phyloP scores from a whole-genome alignment of 2,113 vertebrate species.

The Kryptolebias marmoratus region DNA sequence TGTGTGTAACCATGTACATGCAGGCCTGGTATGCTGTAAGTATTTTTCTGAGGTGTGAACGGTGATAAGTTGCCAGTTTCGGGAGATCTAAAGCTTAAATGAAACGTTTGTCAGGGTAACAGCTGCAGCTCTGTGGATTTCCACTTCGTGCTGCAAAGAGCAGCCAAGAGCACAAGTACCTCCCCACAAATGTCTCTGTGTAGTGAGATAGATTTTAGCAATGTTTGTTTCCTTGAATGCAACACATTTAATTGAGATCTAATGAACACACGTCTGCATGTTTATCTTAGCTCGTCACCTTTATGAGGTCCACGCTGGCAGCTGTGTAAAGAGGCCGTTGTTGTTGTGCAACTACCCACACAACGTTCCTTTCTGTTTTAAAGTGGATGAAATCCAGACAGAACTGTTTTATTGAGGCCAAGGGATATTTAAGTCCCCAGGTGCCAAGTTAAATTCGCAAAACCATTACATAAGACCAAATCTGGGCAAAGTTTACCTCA shows the following conservation, averaged over 20 bases:
- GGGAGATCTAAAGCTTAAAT: conserved; percentile 64
- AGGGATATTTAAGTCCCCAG: conserved; percentile 55
- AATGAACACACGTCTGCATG: conserved; percentile 20
- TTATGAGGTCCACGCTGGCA: conserved; percentile 30
- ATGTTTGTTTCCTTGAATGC: conserved; percentile 19
- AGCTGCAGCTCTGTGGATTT: conserved; percentile 54
- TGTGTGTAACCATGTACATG: conserved; percentile 12
- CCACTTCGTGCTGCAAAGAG: conserved; percentile 38
- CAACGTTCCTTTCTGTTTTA: conserved; percentile 62
- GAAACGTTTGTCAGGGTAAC: conserved; percentile 57
- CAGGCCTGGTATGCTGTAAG: conserved; percentile 31
- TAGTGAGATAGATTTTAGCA: conserved; percentile 1
- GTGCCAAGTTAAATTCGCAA: conserved; percentile 59
- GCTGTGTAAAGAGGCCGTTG: conserved; percentile 31
- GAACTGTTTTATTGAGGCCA: conserved; percentile 42
- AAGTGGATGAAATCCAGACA: conserved; percentile 58
- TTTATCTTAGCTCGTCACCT: conserved; percentile 32
- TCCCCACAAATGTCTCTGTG: conserved; percentile 2
- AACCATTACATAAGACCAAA: conserved; percentile 65
- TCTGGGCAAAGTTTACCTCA: conserved; percentile 39
- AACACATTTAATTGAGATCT: conserved; percentile 15
- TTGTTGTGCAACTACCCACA: conserved; percentile 51
- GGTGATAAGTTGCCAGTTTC: conserved; percentile 40
- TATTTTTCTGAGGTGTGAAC: conserved; percentile 60
- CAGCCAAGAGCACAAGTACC: conserved; percentile 5